These are phyloP conservation scores for Thalassaphorura encarpata DNA, from an alignment of 1,140 invertebrate species.

Conservation along the genomic window DNA sequence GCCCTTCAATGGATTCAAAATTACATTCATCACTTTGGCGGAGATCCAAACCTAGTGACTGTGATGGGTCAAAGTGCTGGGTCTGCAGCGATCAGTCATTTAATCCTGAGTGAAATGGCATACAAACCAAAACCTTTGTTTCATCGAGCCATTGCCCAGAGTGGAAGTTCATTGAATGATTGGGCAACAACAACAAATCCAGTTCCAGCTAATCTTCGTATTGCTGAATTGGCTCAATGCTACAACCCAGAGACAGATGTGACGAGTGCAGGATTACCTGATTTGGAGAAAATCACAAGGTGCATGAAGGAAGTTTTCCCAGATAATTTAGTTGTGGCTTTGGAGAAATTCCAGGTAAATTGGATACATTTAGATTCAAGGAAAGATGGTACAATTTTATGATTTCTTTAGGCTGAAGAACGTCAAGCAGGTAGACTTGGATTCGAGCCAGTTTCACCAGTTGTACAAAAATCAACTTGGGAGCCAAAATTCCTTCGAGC, in stretches of 20 bases:
- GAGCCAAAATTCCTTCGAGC: constrained; percentile 7
- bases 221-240: constrained; percentile 12
- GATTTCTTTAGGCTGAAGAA: constrained; percentile 2
- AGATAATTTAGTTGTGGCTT: neutral
- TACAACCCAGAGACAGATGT: neutral
- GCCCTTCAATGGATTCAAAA: constrained; percentile 15
- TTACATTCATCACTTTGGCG: constrained; percentile 16
- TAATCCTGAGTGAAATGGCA: neutral
- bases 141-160: constrained; percentile 12
- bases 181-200: neutral
- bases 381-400: neutral
- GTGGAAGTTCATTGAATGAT: neutral
- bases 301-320: constrained; percentile 12
- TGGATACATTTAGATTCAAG: neutral
- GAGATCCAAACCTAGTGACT: constrained; percentile 11
- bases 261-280: neutral
- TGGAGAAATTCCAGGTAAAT: constrained; percentile 4
- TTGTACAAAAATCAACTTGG: constrained; percentile 2
- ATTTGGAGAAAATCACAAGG: neutral
- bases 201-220: constrained; percentile 3
- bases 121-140: neutral
- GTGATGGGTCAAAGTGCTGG: neutral
- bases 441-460: constrained; percentile 5
- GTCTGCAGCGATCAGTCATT: neutral
- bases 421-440: constrained; percentile 7